Evolutionary conservation across 2,113 vertebrate species (phyloP).

Genomic region (Neodontobutis hainanensis): DNA sequence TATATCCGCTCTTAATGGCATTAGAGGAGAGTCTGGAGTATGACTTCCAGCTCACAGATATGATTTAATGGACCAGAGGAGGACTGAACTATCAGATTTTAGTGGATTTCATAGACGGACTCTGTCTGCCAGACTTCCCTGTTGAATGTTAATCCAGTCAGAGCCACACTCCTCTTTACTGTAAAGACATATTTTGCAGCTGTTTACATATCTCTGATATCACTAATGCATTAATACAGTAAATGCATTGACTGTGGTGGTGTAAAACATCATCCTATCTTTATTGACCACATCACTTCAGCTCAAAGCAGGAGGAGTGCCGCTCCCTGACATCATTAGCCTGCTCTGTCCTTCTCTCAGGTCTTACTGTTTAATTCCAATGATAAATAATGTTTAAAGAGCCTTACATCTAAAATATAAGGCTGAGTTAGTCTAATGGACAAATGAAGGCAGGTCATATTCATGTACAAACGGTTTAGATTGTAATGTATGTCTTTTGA

Average conservation of each 20-base stretch:
- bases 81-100: constrained; percentile 24
- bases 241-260: constrained; percentile 32
- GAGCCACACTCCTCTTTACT: constrained; percentile 5
- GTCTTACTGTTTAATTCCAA: background rate
- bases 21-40: constrained; percentile 75
- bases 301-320: constrained; percentile 7
- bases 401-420: too few species aligned
- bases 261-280: constrained; percentile 5
- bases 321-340: constrained; percentile 25
- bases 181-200: constrained; percentile 1
- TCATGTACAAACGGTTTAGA: constrained; percentile 41
- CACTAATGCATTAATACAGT: background rate
- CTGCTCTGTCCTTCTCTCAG: constrained; percentile 37
- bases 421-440: too few species aligned
- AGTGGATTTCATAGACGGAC: constrained; percentile 11
- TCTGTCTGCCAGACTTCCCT: background rate
- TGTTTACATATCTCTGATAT: constrained; percentile 4
- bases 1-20: constrained; percentile 74
- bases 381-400: too few species aligned
- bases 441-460: background rate
- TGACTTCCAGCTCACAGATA: constrained; percentile 59
- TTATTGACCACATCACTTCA: constrained; percentile 49
- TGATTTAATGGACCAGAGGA: constrained; percentile 42
- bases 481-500: constrained; percentile 58
- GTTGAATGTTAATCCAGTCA: constrained; percentile 21